Conservation (phyloP, 2,888 invertebrate species). For the Brachylomia viminalis region DNA sequence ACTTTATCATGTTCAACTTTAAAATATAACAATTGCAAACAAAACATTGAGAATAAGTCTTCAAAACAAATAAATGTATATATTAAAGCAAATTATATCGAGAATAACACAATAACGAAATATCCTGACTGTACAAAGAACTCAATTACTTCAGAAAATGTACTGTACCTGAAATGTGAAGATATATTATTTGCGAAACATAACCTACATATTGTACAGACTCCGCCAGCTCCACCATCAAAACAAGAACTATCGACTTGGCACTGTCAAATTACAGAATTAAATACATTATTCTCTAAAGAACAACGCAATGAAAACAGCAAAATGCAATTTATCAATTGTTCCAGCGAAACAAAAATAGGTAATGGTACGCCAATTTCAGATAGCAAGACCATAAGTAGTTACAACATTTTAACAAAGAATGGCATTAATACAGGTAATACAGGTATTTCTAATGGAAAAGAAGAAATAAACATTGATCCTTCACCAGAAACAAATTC, state of each 20-base stretch:
- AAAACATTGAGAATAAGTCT: not conserved
- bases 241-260: not conserved
- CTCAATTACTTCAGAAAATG: not conserved
- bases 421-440: not conserved
- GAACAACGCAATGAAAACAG: not conserved
- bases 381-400: not conserved
- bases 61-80: conserved; percentile 33
- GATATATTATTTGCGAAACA: conserved; percentile 24
- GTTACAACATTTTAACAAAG: not conserved
- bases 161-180: conserved; percentile 33
- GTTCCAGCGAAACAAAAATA: conserved; percentile 5
- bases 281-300: not conserved
- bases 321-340: conserved; percentile 32
- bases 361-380: not conserved
- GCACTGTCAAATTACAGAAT: conserved; percentile 27
- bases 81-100: conserved; percentile 33
- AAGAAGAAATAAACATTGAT: not conserved
- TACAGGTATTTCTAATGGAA: not conserved
- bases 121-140: conserved; percentile 40
- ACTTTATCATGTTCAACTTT: conserved; percentile 8
- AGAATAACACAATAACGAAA: conserved; percentile 40
- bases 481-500: not conserved
- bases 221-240: not conserved
- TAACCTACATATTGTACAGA: conserved; percentile 32
- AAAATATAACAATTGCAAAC: conserved; percentile 12